Conservation (phyloP, 1,140 invertebrate species). For the Lepidotrigona ventralis region DNA sequence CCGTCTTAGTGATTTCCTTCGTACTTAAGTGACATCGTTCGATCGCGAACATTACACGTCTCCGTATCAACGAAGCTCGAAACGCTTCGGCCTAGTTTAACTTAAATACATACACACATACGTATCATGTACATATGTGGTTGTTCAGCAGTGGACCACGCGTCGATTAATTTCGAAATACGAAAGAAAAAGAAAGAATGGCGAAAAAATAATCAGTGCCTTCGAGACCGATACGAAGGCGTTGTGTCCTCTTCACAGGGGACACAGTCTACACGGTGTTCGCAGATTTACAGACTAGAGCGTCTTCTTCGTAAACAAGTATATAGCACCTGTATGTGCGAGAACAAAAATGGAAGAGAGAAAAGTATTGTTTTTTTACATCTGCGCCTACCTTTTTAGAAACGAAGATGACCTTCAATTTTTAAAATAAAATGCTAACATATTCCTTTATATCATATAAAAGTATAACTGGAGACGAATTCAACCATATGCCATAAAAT, state of each 20-base stretch:
- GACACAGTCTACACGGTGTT: conserved; percentile 4
- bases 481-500: too few species aligned
- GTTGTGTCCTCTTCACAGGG: conserved; percentile 16
- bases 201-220: conserved; percentile 56
- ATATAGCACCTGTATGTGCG: too few species aligned
- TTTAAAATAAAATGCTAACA: too few species aligned
- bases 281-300: too few species aligned
- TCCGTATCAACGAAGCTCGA: conserved; percentile 19
- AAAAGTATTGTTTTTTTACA: too few species aligned
- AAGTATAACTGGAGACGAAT: too few species aligned
- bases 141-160: neutral
- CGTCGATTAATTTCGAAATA: conserved; percentile 33
- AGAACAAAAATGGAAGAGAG: too few species aligned
- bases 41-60: neutral
- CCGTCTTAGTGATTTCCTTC: conserved; percentile 10
- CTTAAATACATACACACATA: neutral
- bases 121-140: conserved; percentile 51
- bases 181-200: conserved; percentile 9
- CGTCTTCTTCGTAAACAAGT: too few species aligned
- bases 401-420: too few species aligned
- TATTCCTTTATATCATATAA: too few species aligned
- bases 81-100: conserved; percentile 49
- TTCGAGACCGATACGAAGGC: conserved; percentile 33
- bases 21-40: conserved; percentile 5
- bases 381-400: too few species aligned